A percentile compares a stretch with the other conserved stretches of the same genome.
Conservation (phyloP, 64 coral and sea anemone genomes). For the Montipora sp. region DNA sequence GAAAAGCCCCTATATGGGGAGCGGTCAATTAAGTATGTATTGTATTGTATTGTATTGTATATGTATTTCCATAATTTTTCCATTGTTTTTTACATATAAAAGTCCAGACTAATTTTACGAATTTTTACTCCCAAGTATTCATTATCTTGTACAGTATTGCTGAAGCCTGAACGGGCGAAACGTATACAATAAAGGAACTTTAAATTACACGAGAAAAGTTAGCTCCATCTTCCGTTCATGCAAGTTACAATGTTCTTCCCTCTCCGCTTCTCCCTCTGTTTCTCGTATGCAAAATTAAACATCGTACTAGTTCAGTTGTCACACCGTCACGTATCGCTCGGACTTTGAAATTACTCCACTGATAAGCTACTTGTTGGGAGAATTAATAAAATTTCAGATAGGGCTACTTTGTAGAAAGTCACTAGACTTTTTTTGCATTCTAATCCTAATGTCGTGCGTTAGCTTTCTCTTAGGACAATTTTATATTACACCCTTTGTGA, state of each 20-base stretch:
- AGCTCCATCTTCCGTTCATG: neutral
- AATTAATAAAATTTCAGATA: neutral
- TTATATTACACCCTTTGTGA: neutral
- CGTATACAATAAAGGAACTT: no score
- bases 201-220: neutral
- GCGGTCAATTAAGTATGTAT: no score
- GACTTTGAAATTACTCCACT: conserved; percentile 4
- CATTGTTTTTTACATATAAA: no score
- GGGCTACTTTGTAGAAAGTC: neutral
- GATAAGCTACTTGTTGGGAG: neutral
- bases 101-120: no score
- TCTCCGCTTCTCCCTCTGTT: neutral
- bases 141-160: no score
- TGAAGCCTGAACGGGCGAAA: no score
- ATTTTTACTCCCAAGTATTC: no score
- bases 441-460: neutral
- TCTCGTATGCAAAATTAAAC: neutral
- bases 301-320: neutral
- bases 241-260: neutral
- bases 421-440: no score
- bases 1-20: no score
- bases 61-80: no score
- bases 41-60: no score
- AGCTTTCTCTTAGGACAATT: neutral
- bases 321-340: neutral